These are phyloP conservation scores for Erannis defoliaria DNA, from an alignment of 2,888 invertebrate genomes.

Conservation along the genomic window DNA sequence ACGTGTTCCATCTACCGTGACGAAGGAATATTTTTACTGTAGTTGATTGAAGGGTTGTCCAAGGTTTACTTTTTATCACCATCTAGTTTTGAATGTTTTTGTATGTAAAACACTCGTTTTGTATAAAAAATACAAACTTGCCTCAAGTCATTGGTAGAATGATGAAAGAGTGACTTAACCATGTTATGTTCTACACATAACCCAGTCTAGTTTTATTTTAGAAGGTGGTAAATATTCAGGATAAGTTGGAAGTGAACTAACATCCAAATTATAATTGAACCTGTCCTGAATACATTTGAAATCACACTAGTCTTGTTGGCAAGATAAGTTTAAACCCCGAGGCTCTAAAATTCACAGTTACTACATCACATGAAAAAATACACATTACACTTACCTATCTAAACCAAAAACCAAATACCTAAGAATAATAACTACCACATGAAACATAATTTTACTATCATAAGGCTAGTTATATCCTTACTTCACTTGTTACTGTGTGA, in stretches of 20 bases:
- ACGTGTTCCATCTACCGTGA: slow-evolving; percentile 53
- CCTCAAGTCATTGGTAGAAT: neutral
- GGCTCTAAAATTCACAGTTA: too few species aligned
- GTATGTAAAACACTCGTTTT: neutral
- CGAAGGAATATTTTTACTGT: slow-evolving; percentile 42
- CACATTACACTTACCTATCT: too few species aligned
- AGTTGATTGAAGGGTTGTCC: slow-evolving; percentile 59
- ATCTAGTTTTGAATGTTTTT: slow-evolving; percentile 25
- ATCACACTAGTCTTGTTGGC: too few species aligned
- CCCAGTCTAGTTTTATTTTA: neutral
- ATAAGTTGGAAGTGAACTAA: neutral
- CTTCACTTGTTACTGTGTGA: too few species aligned
- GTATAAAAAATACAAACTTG: neutral
- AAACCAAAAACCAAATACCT: too few species aligned
- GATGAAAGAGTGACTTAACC: neutral
- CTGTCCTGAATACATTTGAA: too few species aligned
- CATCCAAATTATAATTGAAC: too few species aligned
- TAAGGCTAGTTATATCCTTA: too few species aligned
- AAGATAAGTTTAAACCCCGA: too few species aligned
- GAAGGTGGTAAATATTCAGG: neutral
- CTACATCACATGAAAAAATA: too few species aligned
- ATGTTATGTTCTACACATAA: neutral
- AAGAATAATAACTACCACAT: too few species aligned
- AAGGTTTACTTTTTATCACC: slow-evolving; percentile 54
- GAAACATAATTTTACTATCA: too few species aligned